Percentiles rank a stretch among this genome's conserved stretches.
These are phyloP conservation scores for Bembecia ichneumoniformis DNA, from an alignment of 2,888 invertebrate genomes.

Conservation along the genomic window DNA sequence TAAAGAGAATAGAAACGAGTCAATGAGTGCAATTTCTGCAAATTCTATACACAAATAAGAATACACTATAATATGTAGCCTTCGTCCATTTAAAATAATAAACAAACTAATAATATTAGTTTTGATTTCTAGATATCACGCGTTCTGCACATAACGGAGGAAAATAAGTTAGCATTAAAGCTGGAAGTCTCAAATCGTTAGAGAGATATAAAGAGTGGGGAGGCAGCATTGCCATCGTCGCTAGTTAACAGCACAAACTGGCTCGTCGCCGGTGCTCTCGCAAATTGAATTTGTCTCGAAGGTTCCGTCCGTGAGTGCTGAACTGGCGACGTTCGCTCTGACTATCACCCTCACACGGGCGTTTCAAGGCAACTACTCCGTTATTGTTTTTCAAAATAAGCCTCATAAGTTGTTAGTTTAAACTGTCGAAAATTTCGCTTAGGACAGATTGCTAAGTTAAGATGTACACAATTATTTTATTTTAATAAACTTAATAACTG, in stretches of 20 bases:
- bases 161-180: constrained; percentile 7
- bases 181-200: constrained; percentile 30
- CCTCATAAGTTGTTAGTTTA: background rate
- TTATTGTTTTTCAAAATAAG: background rate
- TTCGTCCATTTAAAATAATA: too few species aligned
- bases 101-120: too few species aligned
- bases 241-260: constrained; percentile 68
- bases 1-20: too few species aligned
- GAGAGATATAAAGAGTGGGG: constrained; percentile 46
- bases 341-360: background rate
- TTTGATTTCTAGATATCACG: too few species aligned
- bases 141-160: background rate
- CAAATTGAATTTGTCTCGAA: constrained; percentile 67
- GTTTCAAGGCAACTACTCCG: background rate
- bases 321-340: background rate
- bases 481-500: too few species aligned
- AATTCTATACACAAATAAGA: too few species aligned
- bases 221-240: constrained; percentile 56
- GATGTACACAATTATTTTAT: too few species aligned
- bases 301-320: constrained; percentile 15
- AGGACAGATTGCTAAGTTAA: too few species aligned
- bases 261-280: constrained; percentile 57
- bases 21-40: too few species aligned
- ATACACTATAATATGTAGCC: too few species aligned
- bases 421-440: background rate